Conservation (phyloP, 2,888 invertebrate species). For the Axea sp. region DNA sequence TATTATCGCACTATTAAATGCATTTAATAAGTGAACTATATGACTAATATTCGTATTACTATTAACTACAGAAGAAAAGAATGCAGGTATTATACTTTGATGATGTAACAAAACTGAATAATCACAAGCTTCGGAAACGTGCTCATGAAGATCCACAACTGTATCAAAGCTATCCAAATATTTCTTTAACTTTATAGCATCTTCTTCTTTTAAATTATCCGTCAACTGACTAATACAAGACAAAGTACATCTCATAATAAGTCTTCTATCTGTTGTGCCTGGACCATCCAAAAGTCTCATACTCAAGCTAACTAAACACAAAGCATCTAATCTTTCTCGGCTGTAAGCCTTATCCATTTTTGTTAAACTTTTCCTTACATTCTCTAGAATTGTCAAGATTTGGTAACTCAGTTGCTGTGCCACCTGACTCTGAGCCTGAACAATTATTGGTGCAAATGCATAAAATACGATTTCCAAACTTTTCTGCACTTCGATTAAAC, state of each 20-base stretch:
- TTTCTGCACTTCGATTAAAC: constrained; percentile 90
- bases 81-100: constrained; percentile 76
- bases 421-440: constrained; percentile 87
- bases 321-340: constrained; percentile 73
- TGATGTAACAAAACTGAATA: constrained; percentile 76
- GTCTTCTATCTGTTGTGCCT: constrained; percentile 83
- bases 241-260: constrained; percentile 85
- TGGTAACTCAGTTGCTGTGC: constrained; percentile 90
- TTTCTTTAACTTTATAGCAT: constrained; percentile 82
- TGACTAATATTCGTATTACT: constrained; percentile 72
- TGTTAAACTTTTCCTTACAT: constrained; percentile 81
- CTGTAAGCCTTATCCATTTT: constrained; percentile 74
- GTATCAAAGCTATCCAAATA: constrained; percentile 77
- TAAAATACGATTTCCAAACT: constrained; percentile 86
- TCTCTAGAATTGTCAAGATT: constrained; percentile 84
- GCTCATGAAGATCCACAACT: constrained; percentile 71
- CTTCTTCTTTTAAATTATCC: constrained; percentile 76
- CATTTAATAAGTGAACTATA: constrained; percentile 72
- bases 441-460: constrained; percentile 85
- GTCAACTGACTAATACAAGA: constrained; percentile 81
- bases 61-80: constrained; percentile 70
- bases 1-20: constrained; percentile 71
- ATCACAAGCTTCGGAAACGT: constrained; percentile 70
- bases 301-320: constrained; percentile 72
- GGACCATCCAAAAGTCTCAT: constrained; percentile 78